Evolutionary conservation across 2,888 invertebrate genomes (phyloP), one percentile per base, ranked within the genome.

Genomic region (Choreutis nemorana): DNA sequence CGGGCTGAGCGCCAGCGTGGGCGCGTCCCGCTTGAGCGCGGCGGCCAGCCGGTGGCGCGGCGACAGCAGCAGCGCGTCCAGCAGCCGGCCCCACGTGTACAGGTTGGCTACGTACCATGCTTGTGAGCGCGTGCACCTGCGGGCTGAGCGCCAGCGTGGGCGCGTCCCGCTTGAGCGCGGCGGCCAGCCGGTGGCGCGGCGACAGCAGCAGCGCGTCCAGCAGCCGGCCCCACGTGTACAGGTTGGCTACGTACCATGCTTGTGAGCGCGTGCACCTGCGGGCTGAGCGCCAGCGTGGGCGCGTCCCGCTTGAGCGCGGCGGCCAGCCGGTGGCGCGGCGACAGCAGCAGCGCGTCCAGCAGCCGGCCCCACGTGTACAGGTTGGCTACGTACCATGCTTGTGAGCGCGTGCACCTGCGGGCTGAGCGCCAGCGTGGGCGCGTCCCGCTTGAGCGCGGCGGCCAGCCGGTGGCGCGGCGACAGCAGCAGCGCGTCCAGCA

Each of bases 371-470:
- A 86, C 9, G 91, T 90, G 62, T 91, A 91, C 45, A 91, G 68
- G 77, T 94, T 96, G 28, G 91, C 91, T 31, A 47, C 66, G 77
- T 40, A 92, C 91, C 86, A 94, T 88, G 47, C 91, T 89, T 16
- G 90, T 90, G 80, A 96, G 85, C 9, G 93, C 79, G 42, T 86
- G 86, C 42, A 98, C 97, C 79, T 97, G 95, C 7, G 87, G 83
- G 14, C 90, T 81, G 22, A 94, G 71, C 15, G 91, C 89, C 41
- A 93, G 89, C 48, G 95, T 81, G 51, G 92, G 91, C 8, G 92
- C 93, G 64, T 93, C 94, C 26, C 90, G 86, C 48, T 89, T 88
- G 88, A 87, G 53, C 87, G 92, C 40, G 87, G 81, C n/a, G 82
- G 77, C 34, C 84, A 91, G 82, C n/a, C 14, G 14, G 4, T 27